Conservation (phyloP, 92 coral and sea anemone species). For the Siderastrea siderea region DNA sequence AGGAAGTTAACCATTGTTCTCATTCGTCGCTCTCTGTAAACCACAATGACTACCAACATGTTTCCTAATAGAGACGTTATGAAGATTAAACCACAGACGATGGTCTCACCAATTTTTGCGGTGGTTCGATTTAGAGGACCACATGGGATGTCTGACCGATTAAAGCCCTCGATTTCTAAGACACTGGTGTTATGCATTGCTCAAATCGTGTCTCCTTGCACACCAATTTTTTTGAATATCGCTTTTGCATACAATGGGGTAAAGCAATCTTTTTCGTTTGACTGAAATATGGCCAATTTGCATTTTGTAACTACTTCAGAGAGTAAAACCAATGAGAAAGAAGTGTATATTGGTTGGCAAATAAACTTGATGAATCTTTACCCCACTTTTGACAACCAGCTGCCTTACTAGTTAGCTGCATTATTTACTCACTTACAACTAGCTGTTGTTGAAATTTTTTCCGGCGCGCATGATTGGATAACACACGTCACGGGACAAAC, state of each 20-base stretch:
- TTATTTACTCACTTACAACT: too few relatives aligned
- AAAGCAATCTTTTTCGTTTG: too few relatives aligned
- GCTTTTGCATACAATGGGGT: background rate
- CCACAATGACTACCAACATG: conserved; percentile 12
- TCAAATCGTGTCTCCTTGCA: background rate
- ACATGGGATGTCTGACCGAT: background rate
- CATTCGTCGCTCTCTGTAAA: conserved; percentile 27
- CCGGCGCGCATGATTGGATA: too few relatives aligned
- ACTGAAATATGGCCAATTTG: too few relatives aligned
- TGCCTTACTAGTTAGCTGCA: too few relatives aligned
- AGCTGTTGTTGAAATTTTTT: too few relatives aligned
- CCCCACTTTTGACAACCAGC: too few relatives aligned
- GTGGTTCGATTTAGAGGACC: background rate
- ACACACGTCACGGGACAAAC: too few relatives aligned
- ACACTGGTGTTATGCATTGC: background rate
- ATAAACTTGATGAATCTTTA: too few relatives aligned
- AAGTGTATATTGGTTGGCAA: too few relatives aligned
- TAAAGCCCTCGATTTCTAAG: background rate
- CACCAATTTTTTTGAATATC: background rate
- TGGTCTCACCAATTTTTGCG: conserved; percentile 2
- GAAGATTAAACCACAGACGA: conserved; percentile 5
- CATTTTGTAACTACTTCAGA: too few relatives aligned
- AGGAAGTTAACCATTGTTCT: conserved; percentile 35
- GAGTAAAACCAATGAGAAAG: too few relatives aligned
- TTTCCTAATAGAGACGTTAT: conserved; percentile 18